A percentile compares a stretch with the other conserved stretches of the same genome.
These are phyloP conservation scores for Caiman crocodilus DNA, from an alignment of 2,797 vertebrate species.

Conservation along the genomic window DNA sequence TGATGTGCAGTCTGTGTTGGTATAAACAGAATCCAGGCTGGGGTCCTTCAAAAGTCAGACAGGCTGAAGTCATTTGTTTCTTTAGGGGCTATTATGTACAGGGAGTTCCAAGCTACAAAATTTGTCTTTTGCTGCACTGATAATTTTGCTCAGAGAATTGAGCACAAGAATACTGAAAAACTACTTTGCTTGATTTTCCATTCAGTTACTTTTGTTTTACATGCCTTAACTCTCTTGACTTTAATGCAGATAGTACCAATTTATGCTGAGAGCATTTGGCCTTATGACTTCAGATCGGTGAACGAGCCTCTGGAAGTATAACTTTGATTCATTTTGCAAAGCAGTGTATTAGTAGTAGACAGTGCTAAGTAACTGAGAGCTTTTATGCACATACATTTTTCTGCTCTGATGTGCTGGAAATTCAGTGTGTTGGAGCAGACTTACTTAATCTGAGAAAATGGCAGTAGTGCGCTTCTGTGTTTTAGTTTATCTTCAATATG, in stretches of 20 bases:
- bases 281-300: not conserved
- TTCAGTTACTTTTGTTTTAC: not conserved
- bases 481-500: too few relatives aligned
- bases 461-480: too few relatives aligned
- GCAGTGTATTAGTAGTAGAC: not conserved
- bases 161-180: not conserved
- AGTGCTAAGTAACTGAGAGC: not conserved
- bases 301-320: not conserved
- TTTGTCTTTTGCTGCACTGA: not conserved
- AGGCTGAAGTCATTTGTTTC: not conserved
- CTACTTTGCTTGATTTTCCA: not conserved
- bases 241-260: not conserved
- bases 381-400: too few relatives aligned
- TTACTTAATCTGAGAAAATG: too few relatives aligned
- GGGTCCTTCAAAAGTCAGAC: not conserved
- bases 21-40: not conserved
- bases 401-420: too few relatives aligned
- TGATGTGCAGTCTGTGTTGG: not conserved
- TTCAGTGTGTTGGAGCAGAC: too few relatives aligned
- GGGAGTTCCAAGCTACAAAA: not conserved
- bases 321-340: not conserved
- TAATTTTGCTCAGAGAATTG: not conserved
- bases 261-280: not conserved
- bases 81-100: not conserved
- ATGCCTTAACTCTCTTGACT: not conserved